These are phyloP conservation scores for Battus philenor DNA, from an alignment of 1,140 invertebrate genomes.

Conservation along the genomic window DNA sequence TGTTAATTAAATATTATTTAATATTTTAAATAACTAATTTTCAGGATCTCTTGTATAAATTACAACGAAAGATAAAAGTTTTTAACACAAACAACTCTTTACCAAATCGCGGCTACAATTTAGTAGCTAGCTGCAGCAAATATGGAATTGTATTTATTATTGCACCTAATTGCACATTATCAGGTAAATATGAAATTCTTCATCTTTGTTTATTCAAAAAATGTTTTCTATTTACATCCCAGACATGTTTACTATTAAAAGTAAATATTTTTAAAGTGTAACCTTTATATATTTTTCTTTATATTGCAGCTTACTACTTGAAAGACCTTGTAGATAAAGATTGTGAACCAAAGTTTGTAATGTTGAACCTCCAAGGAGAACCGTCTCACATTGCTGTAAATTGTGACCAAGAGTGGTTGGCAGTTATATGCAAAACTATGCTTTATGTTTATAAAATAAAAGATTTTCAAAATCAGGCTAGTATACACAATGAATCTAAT, in stretches of 20 bases:
- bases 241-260: too few relatives aligned
- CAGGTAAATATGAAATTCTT: slow-evolving; percentile 36
- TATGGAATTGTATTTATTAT: slow-evolving; percentile 60
- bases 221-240: too few relatives aligned
- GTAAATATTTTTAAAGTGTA: too few relatives aligned
- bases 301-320: slow-evolving; percentile 46
- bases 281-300: neutral
- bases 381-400: slow-evolving; percentile 52
- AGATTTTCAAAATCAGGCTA: slow-evolving; percentile 50
- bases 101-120: slow-evolving; percentile 55
- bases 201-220: neutral
- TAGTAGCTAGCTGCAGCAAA: slow-evolving; percentile 51
- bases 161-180: slow-evolving; percentile 46
- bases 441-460: slow-evolving; percentile 44
- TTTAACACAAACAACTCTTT: slow-evolving; percentile 49
- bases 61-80: slow-evolving; percentile 65
- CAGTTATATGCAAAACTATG: slow-evolving; percentile 40
- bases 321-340: slow-evolving; percentile 50
- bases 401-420: slow-evolving; percentile 52
- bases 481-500: too few relatives aligned
- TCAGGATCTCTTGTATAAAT: slow-evolving; percentile 56
- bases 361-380: slow-evolving; percentile 40
- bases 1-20: too few relatives aligned
- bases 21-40: too few relatives aligned
- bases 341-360: slow-evolving; percentile 38